Conservation (phyloP, 2,113 vertebrate genomes). For the Lethenteron camtschaticum region DNA sequence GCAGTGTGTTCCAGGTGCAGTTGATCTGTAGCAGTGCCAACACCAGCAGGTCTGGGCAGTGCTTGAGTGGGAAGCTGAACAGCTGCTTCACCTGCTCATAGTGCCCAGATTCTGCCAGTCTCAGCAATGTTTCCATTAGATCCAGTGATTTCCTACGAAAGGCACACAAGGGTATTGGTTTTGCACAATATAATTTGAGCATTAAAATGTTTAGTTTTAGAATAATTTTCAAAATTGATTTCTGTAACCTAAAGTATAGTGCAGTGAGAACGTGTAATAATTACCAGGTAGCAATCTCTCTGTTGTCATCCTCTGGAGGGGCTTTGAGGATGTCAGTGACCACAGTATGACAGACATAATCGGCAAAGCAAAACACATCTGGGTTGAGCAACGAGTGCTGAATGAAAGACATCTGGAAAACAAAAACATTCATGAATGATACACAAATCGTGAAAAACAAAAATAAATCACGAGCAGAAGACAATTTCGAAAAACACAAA, state of each 20-base stretch:
- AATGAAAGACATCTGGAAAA: constrained; percentile 66
- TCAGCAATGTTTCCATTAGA: constrained; percentile 75
- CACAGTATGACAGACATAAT: constrained; percentile 80
- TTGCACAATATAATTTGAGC: too few species aligned
- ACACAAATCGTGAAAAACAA: background rate
- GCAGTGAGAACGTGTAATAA: background rate
- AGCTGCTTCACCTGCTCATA: constrained; percentile 98
- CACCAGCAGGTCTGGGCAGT: constrained; percentile 94
- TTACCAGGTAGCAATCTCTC: constrained; percentile 95
- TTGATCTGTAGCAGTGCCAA: constrained; percentile 84
- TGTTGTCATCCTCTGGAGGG: constrained; percentile 95
- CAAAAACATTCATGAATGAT: background rate
- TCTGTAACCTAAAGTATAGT: background rate
- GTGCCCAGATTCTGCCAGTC: constrained; percentile 79
- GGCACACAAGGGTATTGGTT: too few species aligned
- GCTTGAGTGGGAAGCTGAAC: constrained; percentile 94
- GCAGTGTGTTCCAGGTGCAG: constrained; percentile 86
- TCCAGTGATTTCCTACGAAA: constrained; percentile 81
- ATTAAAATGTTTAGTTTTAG: too few species aligned
- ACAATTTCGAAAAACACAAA: background rate
- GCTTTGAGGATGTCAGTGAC: constrained; percentile 94
- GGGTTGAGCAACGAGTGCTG: constrained; percentile 92
- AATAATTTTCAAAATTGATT: too few species aligned
- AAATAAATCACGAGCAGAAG: background rate
- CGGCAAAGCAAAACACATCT: constrained; percentile 92